Base-by-base conservation (phyloP, 2,797 vertebrate genomes). In the Ciconia nigra region DNA sequence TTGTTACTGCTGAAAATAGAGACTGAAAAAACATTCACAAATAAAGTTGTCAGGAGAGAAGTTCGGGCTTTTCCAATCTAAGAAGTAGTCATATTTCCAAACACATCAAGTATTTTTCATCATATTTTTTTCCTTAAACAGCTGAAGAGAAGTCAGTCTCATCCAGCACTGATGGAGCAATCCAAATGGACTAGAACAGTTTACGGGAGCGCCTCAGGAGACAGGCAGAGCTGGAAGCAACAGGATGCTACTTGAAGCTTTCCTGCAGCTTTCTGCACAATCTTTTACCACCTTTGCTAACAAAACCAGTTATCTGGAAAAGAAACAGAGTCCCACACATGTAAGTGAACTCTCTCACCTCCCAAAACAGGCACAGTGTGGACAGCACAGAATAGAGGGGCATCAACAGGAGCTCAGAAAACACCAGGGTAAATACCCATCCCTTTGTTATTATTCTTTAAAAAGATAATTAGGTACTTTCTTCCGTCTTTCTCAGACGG, bases 1-100 rank as follows among this genome's bases (percentile, higher is more conserved):
- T 93, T 87, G 26, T 28, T 82, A 63, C 62, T 93, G 33, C 65
- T 79, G 41, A 91, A 96, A 92, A 95, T 17, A 92, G 89, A 79
- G 79, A 61, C 52, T 61, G 84, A 61, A 91, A 92, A 86, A 62
- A 2, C 10, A 66, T 70, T 72, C n/a, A 54, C 20, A 88, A 85
- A 70, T 59, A 80, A 95, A 95, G 39, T 46, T 78, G 70, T 89
- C 35, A 78, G 63, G 37, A 42, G 57, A 78, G 39, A 86, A 86
- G 77, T 57, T 93, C 67, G 70, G 8, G 2, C 37, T 31, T 66
- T 91, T 93, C 59, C 62, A 89, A 8, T 13, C 67, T 44, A 76
- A 77, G 51, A 47, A 54, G 24, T 12, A 82, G 41, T 8, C 10
- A 1, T 47, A 77, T 41, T 94, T 92, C 74, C 35, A 67, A 65